Evolutionary conservation across 2,113 vertebrate genomes (phyloP).

Genomic region (Upupa epops): DNA sequence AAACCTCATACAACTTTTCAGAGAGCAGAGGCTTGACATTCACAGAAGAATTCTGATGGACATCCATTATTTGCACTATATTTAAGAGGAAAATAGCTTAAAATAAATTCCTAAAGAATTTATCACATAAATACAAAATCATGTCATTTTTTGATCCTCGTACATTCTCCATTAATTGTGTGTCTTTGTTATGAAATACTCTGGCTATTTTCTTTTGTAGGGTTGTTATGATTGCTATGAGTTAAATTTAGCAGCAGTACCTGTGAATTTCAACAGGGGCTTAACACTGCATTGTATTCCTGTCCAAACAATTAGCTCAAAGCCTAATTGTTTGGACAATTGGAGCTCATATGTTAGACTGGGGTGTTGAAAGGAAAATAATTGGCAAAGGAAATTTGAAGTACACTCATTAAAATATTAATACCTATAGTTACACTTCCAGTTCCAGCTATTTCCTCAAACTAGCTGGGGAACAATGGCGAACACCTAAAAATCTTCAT

Average conservation of each 20-base stretch:
- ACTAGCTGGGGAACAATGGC: background rate
- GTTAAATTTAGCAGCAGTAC: background rate
- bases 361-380: conserved; percentile 42
- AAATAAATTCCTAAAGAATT: background rate
- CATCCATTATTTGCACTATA: background rate
- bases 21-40: background rate
- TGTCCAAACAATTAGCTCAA: conserved; percentile 11
- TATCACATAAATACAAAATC: background rate
- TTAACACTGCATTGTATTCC: background rate
- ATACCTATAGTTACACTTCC: background rate
- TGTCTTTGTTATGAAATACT: background rate
- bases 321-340: background rate
- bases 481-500: background rate
- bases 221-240: background rate
- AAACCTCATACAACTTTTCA: background rate
- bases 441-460: background rate
- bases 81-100: background rate
- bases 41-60: background rate
- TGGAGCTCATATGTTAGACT: conserved; percentile 28
- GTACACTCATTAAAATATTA: background rate
- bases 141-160: background rate
- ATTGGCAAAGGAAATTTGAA: background rate
- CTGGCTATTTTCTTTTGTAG: background rate
- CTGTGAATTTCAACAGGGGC: background rate
- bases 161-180: background rate